Conservation (phyloP, 2,797 vertebrate genomes). For the Poliocrania exsul region DNA sequence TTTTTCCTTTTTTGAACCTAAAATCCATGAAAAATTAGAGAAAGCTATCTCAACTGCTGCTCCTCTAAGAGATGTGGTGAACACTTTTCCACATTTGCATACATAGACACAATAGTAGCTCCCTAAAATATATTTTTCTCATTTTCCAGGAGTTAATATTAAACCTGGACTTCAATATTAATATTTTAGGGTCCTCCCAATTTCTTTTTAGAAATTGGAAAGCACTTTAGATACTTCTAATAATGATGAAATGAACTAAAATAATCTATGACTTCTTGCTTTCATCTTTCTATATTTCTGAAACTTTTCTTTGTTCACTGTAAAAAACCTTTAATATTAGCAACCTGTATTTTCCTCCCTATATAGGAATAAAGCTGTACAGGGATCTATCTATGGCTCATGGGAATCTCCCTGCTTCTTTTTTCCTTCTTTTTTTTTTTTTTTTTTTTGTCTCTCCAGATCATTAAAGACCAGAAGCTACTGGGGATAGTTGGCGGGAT, state of each 20-base stretch:
- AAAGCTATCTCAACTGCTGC: neutral
- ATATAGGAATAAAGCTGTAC: slow-evolving; percentile 28
- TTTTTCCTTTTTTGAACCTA: neutral
- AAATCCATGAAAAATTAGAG: neutral
- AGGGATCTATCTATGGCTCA: slow-evolving; percentile 40
- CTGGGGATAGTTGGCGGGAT: slow-evolving; percentile 98
- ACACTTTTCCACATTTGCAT: neutral
- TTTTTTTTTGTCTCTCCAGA: slow-evolving; percentile 79
- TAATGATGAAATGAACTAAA: neutral
- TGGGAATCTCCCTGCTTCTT: neutral
- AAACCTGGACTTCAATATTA: neutral
- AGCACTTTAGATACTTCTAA: neutral
- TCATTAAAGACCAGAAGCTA: slow-evolving; percentile 99
- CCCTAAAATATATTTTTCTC: neutral
- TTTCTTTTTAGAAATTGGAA: neutral
- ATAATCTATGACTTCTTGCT: slow-evolving; percentile 14
- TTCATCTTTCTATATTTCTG: slow-evolving; percentile 10
- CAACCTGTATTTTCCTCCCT: slow-evolving; percentile 14
- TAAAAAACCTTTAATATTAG: slow-evolving; percentile 9
- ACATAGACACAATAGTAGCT: neutral
- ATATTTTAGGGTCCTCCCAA: neutral
- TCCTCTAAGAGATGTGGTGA: neutral
- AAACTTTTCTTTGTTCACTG: neutral
- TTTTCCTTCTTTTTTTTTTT: neutral
- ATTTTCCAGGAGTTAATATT: neutral